phyloP scores from a whole-genome alignment of 2,888 invertebrate genomes.

The Prosopocoilus inquinatus region DNA sequence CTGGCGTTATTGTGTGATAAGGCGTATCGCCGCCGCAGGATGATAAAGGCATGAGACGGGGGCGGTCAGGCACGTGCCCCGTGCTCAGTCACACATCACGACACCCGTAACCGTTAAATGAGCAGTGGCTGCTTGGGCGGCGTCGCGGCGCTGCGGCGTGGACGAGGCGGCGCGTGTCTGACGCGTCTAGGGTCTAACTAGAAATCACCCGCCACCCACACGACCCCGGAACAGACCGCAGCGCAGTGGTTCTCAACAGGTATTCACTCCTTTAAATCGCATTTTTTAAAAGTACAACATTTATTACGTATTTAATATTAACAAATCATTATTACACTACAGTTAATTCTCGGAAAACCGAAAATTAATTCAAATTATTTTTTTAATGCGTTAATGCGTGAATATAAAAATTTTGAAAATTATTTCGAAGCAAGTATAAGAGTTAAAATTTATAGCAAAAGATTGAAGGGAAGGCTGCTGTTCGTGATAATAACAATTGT shows the following conservation, averaged over 20 bases:
- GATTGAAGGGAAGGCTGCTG: too few species aligned
- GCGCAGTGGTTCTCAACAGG: constrained; percentile 39
- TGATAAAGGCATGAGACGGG: constrained; percentile 21
- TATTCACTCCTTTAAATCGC: constrained; percentile 2
- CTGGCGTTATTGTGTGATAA: constrained; percentile 17
- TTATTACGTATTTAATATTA: too few species aligned
- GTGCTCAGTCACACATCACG: constrained; percentile 19
- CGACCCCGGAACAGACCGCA: constrained; percentile 22
- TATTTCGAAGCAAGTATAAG: too few species aligned
- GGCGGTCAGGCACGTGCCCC: constrained; percentile 24
- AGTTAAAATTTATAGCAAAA: too few species aligned
- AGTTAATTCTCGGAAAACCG: too few species aligned
- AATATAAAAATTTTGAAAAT: too few species aligned
- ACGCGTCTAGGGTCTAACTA: constrained; percentile 52
- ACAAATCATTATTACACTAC: too few species aligned
- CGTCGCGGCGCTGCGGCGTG: constrained; percentile 39
- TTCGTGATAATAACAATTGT: too few species aligned
- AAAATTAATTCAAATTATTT: too few species aligned
- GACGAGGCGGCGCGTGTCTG: constrained; percentile 51
- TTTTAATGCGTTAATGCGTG: too few species aligned
- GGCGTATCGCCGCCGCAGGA: constrained; percentile 21
- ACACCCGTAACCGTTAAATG: constrained; percentile 4
- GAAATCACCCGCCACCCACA: constrained; percentile 35
- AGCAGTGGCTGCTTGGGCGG: constrained; percentile 16
- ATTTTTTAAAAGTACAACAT: too few species aligned